Percentiles rank a stretch among this genome's conserved stretches.
Evolutionary conservation across 2,797 vertebrate genomes (phyloP).

Genomic region (Hydrophis major): DNA sequence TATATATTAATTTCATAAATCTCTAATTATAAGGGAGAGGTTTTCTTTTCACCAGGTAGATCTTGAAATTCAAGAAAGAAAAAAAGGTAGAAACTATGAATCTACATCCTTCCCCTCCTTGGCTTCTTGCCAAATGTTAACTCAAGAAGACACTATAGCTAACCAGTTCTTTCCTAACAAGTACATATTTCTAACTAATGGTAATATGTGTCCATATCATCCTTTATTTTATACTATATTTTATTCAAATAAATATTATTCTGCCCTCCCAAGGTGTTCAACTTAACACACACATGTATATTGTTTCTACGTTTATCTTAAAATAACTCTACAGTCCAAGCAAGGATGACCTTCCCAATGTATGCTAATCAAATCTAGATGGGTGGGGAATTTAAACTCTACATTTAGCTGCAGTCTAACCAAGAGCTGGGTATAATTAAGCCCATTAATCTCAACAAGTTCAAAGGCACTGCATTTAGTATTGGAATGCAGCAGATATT

Average conservation of each 20-base stretch:
- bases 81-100: background rate
- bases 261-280: background rate
- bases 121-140: background rate
- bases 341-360: background rate
- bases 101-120: background rate
- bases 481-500: background rate
- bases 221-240: background rate
- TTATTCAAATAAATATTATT: background rate
- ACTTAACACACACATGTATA: background rate
- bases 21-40: background rate
- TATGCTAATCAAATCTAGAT: background rate
- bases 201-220: background rate
- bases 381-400: background rate
- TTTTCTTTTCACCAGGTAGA: background rate
- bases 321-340: background rate
- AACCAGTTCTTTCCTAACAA: background rate
- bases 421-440: background rate
- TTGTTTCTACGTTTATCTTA: background rate
- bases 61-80: background rate
- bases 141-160: background rate
- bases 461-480: background rate
- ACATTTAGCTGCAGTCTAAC: background rate
- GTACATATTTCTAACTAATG: background rate
- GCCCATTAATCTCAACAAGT: background rate
- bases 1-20: background rate